Percentiles rank a stretch among this genome's conserved stretches.
Conservation (phyloP, 1,140 invertebrate genomes). For the Anastatus disparis region DNA sequence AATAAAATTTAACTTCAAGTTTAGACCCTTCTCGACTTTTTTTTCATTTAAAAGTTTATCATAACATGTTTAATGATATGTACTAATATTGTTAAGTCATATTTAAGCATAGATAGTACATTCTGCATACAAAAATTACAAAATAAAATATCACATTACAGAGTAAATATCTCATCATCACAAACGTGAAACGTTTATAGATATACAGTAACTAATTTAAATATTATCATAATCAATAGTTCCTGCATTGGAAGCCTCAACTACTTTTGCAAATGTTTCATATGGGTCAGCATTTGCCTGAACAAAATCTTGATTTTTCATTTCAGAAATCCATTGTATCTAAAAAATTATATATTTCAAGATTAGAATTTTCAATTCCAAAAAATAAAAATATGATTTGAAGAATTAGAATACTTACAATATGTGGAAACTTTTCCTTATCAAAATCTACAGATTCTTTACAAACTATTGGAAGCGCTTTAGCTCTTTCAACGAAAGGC, state of each 20-base stretch:
- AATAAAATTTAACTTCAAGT: too few relatives aligned
- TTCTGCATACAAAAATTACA: constrained; percentile 17
- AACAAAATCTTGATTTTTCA: constrained; percentile 47
- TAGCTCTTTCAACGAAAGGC: constrained; percentile 58
- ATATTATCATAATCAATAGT: constrained; percentile 45
- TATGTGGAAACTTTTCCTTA: constrained; percentile 50
- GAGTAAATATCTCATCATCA: constrained; percentile 13
- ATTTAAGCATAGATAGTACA: constrained; percentile 12
- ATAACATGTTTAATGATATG: background rate
- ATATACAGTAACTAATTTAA: constrained; percentile 5
- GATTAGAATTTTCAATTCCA: too few relatives aligned
- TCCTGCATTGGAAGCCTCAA: constrained; percentile 39
- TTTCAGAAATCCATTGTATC: constrained; percentile 50
- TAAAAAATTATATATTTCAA: too few relatives aligned
- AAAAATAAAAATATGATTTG: background rate
- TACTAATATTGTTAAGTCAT: background rate
- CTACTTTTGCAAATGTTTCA: constrained; percentile 47
- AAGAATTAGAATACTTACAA: constrained; percentile 44
- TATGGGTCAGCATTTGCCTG: constrained; percentile 43
- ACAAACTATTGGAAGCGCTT: constrained; percentile 51
- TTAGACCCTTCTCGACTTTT: too few relatives aligned
- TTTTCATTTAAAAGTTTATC: too few relatives aligned
- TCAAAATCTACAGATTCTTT: constrained; percentile 49
- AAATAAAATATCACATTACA: constrained; percentile 26
- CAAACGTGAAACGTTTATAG: background rate